These are phyloP conservation scores for Calidris pygmaea DNA, from an alignment of 2,113 vertebrate species.

Conservation along the genomic window DNA sequence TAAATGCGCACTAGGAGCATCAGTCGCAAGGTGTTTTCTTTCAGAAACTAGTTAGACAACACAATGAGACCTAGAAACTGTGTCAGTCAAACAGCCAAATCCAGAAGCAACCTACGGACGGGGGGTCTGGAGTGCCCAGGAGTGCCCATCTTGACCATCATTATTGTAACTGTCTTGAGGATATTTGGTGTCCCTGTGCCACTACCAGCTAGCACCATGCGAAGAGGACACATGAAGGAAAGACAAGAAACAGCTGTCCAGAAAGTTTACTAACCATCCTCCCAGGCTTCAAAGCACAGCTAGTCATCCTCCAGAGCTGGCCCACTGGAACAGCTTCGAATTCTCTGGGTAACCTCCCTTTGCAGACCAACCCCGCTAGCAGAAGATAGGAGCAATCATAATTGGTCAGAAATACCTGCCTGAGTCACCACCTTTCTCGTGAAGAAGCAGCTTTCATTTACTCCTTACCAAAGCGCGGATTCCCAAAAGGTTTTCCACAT, in stretches of 20 bases:
- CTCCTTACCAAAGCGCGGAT: fast-evolving
- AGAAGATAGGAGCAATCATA: neutral
- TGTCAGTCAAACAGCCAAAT: neutral
- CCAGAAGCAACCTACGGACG: neutral
- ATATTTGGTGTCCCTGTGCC: neutral
- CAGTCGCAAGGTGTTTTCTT: neutral
- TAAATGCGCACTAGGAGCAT: neutral
- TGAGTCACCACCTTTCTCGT: neutral
- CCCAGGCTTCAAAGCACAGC: neutral
- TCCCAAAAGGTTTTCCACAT: neutral
- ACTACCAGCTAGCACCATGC: neutral
- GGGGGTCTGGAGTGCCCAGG: fast-evolving
- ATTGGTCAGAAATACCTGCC: neutral
- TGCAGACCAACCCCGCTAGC: neutral
- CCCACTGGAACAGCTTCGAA: neutral
- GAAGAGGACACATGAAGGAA: neutral
- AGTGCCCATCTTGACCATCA: neutral
- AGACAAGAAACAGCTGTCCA: neutral
- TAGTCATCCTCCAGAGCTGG: neutral
- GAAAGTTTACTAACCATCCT: neutral
- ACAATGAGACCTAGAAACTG: neutral
- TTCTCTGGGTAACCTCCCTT: neutral
- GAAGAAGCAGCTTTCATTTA: neutral
- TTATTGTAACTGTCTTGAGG: neutral
- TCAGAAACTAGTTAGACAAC: neutral